Evolutionary conservation across 2,888 invertebrate genomes (phyloP).

Genomic region (Dasypogon diadema): DNA sequence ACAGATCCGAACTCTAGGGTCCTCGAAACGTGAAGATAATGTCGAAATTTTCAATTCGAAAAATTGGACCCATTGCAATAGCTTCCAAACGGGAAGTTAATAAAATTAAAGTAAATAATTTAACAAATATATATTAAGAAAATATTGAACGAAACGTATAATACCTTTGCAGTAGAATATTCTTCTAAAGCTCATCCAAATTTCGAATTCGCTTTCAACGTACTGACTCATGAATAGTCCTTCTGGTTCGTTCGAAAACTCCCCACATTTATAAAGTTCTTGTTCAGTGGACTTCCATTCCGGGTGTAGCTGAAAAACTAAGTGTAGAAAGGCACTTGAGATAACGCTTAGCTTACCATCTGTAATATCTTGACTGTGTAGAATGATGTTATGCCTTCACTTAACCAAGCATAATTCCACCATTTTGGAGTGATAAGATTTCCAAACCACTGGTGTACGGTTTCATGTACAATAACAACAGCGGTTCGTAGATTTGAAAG

Average conservation of each 20-base stretch:
- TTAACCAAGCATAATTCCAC: slow-evolving; percentile 19
- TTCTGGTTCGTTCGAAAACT: background rate
- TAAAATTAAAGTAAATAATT: too few species aligned
- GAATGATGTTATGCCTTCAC: background rate
- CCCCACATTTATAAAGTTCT: background rate
- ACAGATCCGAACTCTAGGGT: too few species aligned
- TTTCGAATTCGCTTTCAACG: background rate
- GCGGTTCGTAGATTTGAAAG: background rate
- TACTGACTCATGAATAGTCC: background rate
- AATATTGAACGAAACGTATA: too few species aligned
- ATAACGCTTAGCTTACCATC: background rate
- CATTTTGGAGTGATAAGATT: slow-evolving; percentile 78
- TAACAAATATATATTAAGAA: too few species aligned
- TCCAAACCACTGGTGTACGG: slow-evolving; percentile 85
- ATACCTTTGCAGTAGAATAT: background rate
- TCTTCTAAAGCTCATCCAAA: background rate
- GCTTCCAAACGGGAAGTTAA: too few species aligned
- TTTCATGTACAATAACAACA: slow-evolving; percentile 71
- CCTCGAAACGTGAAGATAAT: too few species aligned
- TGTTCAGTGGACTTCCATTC: background rate
- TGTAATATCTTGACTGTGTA: background rate
- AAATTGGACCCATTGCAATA: too few species aligned
- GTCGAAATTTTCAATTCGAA: too few species aligned
- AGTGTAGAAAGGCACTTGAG: background rate
- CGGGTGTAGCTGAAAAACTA: background rate